Base-by-base conservation (phyloP, 1,140 invertebrate species). In the Tetragnatha versicolor region DNA sequence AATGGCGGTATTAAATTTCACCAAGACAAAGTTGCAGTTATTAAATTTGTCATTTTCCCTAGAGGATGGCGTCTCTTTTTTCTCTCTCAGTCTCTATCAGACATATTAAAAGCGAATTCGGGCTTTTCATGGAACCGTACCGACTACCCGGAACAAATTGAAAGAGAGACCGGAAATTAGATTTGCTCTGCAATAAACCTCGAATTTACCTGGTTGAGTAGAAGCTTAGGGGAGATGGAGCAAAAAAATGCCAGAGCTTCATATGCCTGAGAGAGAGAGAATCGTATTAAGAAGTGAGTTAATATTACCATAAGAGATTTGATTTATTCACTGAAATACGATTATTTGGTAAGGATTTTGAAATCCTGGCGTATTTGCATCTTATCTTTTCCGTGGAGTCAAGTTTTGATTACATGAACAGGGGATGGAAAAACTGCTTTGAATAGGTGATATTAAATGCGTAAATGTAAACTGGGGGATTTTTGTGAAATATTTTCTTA, bases 21-120 rank as follows among this genome's bases (percentile, higher is more conserved):
- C 25, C n/a, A 47, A 66, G 63, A 66, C 63, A 45, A 58, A 66
- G 63, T 39, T 29, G 31, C 63, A 37, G 63, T 66, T 70, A 70
- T 70, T 70, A 70, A 70, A 70, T 53, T 70, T 49, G 45, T 49
- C 55, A 65, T 65, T 42, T 14, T 31, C 60, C 9, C 35, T n/a
- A n/a, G n/a, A n/a, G n/a, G n/a, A n/a, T n/a, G n/a, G 0, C 5
- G 61, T 35, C 14, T 37, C 31, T n/a, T 7, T 63, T 17, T 63
- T 37, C n/a, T 63, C 17, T 63, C 47, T 20, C 33, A 31, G 33
- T 10, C 10, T 17, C 31, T 4, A 53, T 37, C 17, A 9, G 25
- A 20, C 45, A 53, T 70, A 70, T 70, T 70, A 70, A 70, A 70
- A 51, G 55, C 47, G 47, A 53, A 33, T 31, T 14, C 27, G 9